phyloP scores from a whole-genome alignment of 1,140 invertebrate genomes.

The Temnothorax longispinosus region DNA sequence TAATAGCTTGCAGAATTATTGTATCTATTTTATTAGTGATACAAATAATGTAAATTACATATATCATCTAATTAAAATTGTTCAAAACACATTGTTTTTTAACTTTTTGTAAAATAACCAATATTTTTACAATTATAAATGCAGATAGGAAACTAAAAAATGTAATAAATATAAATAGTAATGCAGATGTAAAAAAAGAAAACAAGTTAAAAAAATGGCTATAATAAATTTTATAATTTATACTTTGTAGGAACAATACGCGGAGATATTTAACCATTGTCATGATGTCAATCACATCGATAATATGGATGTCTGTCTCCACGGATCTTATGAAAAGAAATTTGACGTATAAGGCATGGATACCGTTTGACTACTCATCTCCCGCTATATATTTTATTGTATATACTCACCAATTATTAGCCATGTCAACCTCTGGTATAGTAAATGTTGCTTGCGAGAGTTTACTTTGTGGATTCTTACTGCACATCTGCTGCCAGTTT shows the following conservation, averaged over 20 bases:
- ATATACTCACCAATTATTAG: conserved; percentile 50
- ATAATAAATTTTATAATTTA: not conserved
- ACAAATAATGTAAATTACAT: too few species aligned
- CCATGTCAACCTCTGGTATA: conserved; percentile 39
- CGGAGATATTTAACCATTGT: not conserved
- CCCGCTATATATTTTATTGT: not conserved
- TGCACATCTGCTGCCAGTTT: conserved; percentile 64
- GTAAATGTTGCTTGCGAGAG: conserved; percentile 55
- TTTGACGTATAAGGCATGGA: conserved; percentile 39
- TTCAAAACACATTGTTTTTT: not conserved
- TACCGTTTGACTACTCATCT: conserved; percentile 53
- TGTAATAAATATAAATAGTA: not conserved
- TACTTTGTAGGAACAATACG: conserved; percentile 27
- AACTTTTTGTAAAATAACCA: not conserved
- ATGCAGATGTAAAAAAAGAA: not conserved
- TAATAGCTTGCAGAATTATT: not conserved
- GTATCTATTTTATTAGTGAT: not conserved
- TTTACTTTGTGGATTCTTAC: conserved; percentile 63
- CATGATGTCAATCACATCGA: not conserved
- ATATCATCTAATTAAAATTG: not conserved
- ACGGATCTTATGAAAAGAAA: conserved; percentile 4
- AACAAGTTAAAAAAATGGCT: not conserved
- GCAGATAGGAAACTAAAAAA: not conserved
- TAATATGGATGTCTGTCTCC: not conserved
- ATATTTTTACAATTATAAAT: not conserved